These are phyloP conservation scores for Procambarus clarkii DNA, from an alignment of 1,140 invertebrate genomes.

Conservation along the genomic window DNA sequence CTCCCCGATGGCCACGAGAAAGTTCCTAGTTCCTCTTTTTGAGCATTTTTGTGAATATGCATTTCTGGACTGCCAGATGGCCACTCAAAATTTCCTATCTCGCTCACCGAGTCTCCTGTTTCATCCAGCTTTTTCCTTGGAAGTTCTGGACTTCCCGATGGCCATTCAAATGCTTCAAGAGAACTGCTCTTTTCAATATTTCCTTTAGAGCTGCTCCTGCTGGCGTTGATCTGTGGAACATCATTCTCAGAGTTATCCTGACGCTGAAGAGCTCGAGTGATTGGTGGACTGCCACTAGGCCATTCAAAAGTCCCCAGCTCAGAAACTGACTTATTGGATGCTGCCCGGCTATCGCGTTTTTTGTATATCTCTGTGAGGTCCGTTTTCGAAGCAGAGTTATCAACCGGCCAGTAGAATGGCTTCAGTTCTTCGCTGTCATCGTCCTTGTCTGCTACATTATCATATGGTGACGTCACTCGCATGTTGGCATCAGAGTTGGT, in stretches of 20 bases:
- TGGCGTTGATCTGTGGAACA: background rate
- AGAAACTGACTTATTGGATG: conserved; percentile 21
- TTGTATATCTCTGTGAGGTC: conserved; percentile 29
- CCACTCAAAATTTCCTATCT: conserved; percentile 37
- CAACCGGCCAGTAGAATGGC: conserved; percentile 54
- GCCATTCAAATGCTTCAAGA: conserved; percentile 48
- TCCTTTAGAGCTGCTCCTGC: conserved; percentile 37
- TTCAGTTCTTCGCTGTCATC: conserved; percentile 25
- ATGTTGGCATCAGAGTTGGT: conserved; percentile 40
- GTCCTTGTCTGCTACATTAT: background rate
- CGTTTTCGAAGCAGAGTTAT: conserved; percentile 26
- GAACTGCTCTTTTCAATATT: conserved; percentile 38
- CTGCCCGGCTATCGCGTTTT: background rate
- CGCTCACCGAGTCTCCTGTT: background rate
- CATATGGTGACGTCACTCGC: conserved; percentile 3
- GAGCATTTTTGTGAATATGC: background rate
- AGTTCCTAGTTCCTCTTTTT: background rate
- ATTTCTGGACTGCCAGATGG: conserved; percentile 29
- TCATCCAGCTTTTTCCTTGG: conserved; percentile 7
- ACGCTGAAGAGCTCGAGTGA: background rate
- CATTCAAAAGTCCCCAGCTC: conserved; percentile 30
- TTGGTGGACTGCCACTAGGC: conserved; percentile 16
- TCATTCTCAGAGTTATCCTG: background rate
- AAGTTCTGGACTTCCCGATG: conserved; percentile 43
- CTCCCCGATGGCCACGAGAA: background rate